Evolutionary conservation across 2,797 vertebrate genomes (phyloP), one percentile per base, ranked within the genome.

Genomic region (Scarus forsteni): DNA sequence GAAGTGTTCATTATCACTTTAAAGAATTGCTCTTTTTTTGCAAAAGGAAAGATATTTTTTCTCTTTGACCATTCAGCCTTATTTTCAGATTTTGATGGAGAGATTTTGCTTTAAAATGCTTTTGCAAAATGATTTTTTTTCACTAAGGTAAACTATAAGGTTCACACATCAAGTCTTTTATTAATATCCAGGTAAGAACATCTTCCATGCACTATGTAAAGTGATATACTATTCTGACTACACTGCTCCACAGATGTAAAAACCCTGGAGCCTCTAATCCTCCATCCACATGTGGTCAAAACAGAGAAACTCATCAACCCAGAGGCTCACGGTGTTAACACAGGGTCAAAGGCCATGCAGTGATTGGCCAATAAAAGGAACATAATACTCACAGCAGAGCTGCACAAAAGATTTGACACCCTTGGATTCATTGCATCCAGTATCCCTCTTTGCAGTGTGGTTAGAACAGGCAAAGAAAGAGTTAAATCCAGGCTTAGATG

Each of bases 281-380:
- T 27, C 35, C 54, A 45, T 61, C 57, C 66, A 77, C 70, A 80
- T 70, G 70, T 77, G 73, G 56, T 68, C 78, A 77, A 55, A 64
- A 66, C 70, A 51, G 45, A 69, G 16, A 36, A 48, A 48, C 45
- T 13, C 56, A 56, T 68, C 70, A 75, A 59, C 53, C 65, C 48
- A 56, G 48, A 51, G 57, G 48, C 49, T 68, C 35, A 50, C 19
- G 49, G 65, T 49, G 50, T 80, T 61, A 84, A 43, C 44, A 9
- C 66, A 0, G 61, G 61, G 73, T 77, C 77, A 70, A n/a, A 74
- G 73, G 75, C 77, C 73, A 56, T 0, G 1, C 60, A 38, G 60
- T 72, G 78, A 85, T 61, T 79, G 68, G 50, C 65, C 61, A 73
- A 51, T 71, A 80, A 75, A 83, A 52, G 63, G 50, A 73, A 64